These are phyloP conservation scores for Microdon myrmicae DNA, from an alignment of 2,888 invertebrate species.

Conservation along the genomic window DNA sequence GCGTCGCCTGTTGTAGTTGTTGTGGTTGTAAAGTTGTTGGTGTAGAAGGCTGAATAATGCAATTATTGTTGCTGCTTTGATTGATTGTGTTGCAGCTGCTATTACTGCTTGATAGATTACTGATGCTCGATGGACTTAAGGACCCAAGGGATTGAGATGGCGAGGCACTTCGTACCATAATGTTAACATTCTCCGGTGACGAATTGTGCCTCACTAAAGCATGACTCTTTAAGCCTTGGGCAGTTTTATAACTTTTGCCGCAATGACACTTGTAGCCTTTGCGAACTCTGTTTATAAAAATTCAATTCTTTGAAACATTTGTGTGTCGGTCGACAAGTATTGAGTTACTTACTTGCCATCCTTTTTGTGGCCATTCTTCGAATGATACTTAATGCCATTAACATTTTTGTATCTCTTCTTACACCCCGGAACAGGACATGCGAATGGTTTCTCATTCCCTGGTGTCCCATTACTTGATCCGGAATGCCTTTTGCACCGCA, in stretches of 20 bases:
- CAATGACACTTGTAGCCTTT: conserved; percentile 86
- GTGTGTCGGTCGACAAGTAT: conserved; percentile 1
- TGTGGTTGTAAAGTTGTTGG: conserved; percentile 42
- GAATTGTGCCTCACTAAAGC: conserved; percentile 67
- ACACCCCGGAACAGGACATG: conserved; percentile 87
- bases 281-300: conserved; percentile 76
- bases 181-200: conserved; percentile 60
- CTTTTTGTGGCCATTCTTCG: conserved; percentile 86
- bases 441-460: conserved; percentile 79
- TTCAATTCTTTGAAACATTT: conserved; percentile 3
- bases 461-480: conserved; percentile 67
- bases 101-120: conserved; percentile 66
- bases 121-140: conserved; percentile 66
- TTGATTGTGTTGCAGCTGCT: conserved; percentile 59
- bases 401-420: conserved; percentile 89
- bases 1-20: conserved; percentile 39
- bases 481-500: conserved; percentile 65
- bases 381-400: conserved; percentile 89
- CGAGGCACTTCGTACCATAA: conserved; percentile 63
- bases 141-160: conserved; percentile 66
- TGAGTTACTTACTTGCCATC: conserved; percentile 78
- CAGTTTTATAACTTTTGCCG: conserved; percentile 86
- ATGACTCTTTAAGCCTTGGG: conserved; percentile 81
- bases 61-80: conserved; percentile 55
- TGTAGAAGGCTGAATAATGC: conserved; percentile 43